Evolutionary conservation across 2,113 vertebrate species (phyloP), one percentile per base, ranked within the genome.

Genomic region (Oreochromis aureus): DNA sequence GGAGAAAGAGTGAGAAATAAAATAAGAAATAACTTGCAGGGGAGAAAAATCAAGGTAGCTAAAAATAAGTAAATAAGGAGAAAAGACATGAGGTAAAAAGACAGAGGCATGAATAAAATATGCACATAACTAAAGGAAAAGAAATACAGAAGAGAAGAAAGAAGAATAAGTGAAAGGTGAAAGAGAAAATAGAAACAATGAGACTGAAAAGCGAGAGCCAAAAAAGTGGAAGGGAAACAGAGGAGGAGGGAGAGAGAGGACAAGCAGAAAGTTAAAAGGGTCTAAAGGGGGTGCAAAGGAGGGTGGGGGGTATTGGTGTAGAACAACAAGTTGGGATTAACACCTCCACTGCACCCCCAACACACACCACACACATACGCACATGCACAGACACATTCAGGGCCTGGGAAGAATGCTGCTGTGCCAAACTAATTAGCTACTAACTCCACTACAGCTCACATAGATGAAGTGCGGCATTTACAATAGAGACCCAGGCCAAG

Each of bases 251-350:
- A 51, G 71, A 87, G 32, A 36, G 69, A 58, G 84, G 73, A 85
- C 24, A 88, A 81, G 53, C 55, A 86, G 79, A 90, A 87, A 93
- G 69, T 83, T 71, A 24, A 71, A 85, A 79, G 55, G 63, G 56
- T 76, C 71, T 78, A 30, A 69, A 69, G 24, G 44, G 71, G 71
- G 44, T 32, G 16, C 16, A 78, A 48, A 76, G 71, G 24, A 78
- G 71, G 44, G 44, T 39, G 15, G 58, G n/a, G 24, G 63, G 55
- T 86, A 88, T 86, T 86, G 93, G 82, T 93, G 91, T 95, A 94
- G 92, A 95, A 95, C 94, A 95, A 95, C 94, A 95, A 93, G 91
- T 83, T 22, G 48, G 96, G 95, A 96, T 96, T 96, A 96, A 93
- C 87, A 71, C 79, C 69, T 83, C 84, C 82, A 66, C 54, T 88